phyloP scores from a whole-genome alignment of 2,113 vertebrate genomes.

The Notarius lentiginosus region DNA sequence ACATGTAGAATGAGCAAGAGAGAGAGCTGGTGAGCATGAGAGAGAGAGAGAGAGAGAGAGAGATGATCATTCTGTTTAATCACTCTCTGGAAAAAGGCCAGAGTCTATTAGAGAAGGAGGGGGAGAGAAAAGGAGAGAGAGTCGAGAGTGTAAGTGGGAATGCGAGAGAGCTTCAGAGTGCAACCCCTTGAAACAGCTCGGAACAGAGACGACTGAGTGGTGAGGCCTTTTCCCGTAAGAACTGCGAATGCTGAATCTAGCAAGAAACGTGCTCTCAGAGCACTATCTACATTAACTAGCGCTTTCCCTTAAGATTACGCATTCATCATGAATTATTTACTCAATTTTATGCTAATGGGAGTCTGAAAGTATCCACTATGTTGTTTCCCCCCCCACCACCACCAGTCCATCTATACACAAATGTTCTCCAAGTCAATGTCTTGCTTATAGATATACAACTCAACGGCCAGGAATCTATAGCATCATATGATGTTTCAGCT shows the following conservation, averaged over 20 bases:
- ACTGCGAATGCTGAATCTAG: constrained; percentile 94
- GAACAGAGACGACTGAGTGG: constrained; percentile 73
- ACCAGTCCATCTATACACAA: constrained; percentile 84
- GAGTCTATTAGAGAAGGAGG: constrained; percentile 77
- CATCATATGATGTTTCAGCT: background rate
- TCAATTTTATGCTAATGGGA: constrained; percentile 99
- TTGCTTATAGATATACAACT: background rate
- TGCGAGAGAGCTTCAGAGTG: constrained; percentile 72
- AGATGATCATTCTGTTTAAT: constrained; percentile 99
- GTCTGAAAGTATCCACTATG: constrained; percentile 96
- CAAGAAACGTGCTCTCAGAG: constrained; percentile 93
- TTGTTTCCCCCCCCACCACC: constrained; percentile 66
- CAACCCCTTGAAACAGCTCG: constrained; percentile 76
- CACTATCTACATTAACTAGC: constrained; percentile 99
- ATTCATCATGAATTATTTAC: constrained; percentile 99
- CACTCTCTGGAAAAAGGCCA: constrained; percentile 97
- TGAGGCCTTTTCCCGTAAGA: constrained; percentile 93
- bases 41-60: constrained; percentile 74
- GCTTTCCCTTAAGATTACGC: constrained; percentile 99
- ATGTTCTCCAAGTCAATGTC: constrained; percentile 71
- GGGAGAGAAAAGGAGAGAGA: constrained; percentile 27
- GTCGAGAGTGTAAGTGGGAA: constrained; percentile 48
- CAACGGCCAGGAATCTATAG: background rate
- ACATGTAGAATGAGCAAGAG: constrained; percentile 12
- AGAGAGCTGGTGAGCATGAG: constrained; percentile 28